Evolutionary conservation across 2,113 vertebrate species (phyloP), one percentile per base, ranked within the genome.

Genomic region (Synodontis membranacea): DNA sequence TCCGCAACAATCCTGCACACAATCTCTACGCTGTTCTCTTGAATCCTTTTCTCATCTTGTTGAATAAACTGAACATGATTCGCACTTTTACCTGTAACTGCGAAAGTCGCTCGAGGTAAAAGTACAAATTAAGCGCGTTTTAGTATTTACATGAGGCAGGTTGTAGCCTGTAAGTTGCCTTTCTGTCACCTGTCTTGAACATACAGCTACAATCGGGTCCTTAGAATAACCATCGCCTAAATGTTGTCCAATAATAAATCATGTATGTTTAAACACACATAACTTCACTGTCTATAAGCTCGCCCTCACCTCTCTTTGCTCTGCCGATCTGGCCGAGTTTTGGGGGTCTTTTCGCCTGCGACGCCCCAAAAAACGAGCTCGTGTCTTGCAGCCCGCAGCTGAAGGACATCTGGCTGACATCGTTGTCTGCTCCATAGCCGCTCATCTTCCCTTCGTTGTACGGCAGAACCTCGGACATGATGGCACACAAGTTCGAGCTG

Each of bases 381-480:
- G 97, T 97, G 94, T 98, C 98, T 95, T 99, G 98, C 90, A 99
- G 97, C 92, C 98, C 97, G 94, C 97, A 99, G 95, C 97, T 98
- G 95, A 98, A 99, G 93, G 98, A 97, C 94, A 99, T 96, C 91
- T 98, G 97, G 82, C 95, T 96, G 92, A 97, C 96, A 92, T 99
- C 98, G 89, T 95, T 94, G 93, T 98, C 97, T 86, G 96, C 93
- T 91, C 97, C 96, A 91, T 97, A 99, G 93, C 96, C 97, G 93
- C 91, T 97, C 97, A 99, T 98, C 93, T 99, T 99, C 90, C 98
- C 97, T 94, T 99, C 98, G 94, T 95, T 96, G 94, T 98, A 99
- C 90, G 97, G 98, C 94, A 99, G 94, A 90, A 99, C 97, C 93
- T 99, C 97, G 91, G 97, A 99, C 97, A 98, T 99, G 92, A 91